phyloP scores from a whole-genome alignment of 1,140 invertebrate genomes.

The Drosophila sechellia region DNA sequence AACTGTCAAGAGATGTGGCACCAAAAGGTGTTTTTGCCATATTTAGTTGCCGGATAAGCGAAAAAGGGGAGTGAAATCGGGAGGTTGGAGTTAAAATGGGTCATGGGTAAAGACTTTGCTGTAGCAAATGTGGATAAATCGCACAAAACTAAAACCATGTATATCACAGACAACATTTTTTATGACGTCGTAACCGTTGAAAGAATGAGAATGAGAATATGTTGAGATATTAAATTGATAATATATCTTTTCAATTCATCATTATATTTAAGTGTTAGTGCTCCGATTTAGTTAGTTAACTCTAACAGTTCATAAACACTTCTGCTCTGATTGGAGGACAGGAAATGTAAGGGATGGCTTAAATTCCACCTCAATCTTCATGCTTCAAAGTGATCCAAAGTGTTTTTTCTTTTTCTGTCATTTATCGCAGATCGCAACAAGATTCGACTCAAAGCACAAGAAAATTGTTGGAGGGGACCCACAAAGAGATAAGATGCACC shows the following conservation, averaged over 20 bases:
- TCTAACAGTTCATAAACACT: slow-evolving; percentile 81
- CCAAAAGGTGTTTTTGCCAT: slow-evolving; percentile 62
- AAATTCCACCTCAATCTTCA: slow-evolving; percentile 3
- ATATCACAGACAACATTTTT: slow-evolving; percentile 31
- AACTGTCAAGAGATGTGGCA: slow-evolving; percentile 36
- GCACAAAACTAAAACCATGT: slow-evolving; percentile 57
- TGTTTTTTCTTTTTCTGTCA: slow-evolving; percentile 17
- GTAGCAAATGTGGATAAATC: slow-evolving; percentile 72
- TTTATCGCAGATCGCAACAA: slow-evolving; percentile 58
- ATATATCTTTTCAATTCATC: not conserved
- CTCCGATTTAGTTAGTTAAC: slow-evolving; percentile 81
- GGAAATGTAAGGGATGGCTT: slow-evolving; percentile 16
- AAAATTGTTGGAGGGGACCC: slow-evolving; percentile 56
- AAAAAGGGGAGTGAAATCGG: not conserved
- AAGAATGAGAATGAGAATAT: not conserved
- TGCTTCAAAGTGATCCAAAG: slow-evolving; percentile 24
- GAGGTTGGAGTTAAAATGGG: slow-evolving; percentile 5
- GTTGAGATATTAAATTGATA: slow-evolving; percentile 34
- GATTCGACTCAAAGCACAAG: slow-evolving; percentile 71
- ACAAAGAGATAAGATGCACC: slow-evolving; percentile 6
- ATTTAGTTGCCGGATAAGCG: slow-evolving; percentile 61
- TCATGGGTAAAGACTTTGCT: slow-evolving; percentile 15
- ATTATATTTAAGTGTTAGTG: slow-evolving; percentile 45
- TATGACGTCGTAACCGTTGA: slow-evolving; percentile 10
- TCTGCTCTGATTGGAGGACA: slow-evolving; percentile 10